Conservation (phyloP, 2,113 vertebrate species). For the Nymphicus hollandicus region DNA sequence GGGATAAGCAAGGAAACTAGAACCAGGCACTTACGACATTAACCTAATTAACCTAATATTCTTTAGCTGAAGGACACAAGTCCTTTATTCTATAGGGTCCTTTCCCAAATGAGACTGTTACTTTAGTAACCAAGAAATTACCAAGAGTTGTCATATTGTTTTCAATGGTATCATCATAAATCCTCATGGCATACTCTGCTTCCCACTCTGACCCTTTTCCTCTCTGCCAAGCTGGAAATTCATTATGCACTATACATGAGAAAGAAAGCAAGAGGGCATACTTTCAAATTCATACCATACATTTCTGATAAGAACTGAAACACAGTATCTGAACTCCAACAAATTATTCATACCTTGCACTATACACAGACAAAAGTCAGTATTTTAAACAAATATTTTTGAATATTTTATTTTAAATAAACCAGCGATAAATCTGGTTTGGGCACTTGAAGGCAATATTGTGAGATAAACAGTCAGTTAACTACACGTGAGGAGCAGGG, state of each 20-base stretch:
- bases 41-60: background rate
- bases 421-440: background rate
- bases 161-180: background rate
- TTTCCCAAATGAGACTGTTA: background rate
- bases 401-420: conserved; percentile 36
- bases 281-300: conserved; percentile 49
- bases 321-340: conserved; percentile 31
- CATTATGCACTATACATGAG: conserved; percentile 46
- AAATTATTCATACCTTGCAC: conserved; percentile 46
- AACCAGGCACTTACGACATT: background rate
- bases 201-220: conserved; percentile 7
- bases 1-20: background rate
- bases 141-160: background rate
- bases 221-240: conserved; percentile 39
- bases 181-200: background rate
- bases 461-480: background rate
- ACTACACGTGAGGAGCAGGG: background rate
- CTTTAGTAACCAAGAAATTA: conserved; percentile 28
- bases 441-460: background rate
- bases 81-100: background rate
- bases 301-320: conserved; percentile 45
- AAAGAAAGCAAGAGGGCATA: conserved; percentile 35
- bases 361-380: conserved; percentile 6
- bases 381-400: conserved; percentile 51
- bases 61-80: background rate